Percentiles rank a stretch among this genome's conserved stretches.
Evolutionary conservation across 2,797 vertebrate genomes (phyloP).

Genomic region (Myotis vivesi): DNA sequence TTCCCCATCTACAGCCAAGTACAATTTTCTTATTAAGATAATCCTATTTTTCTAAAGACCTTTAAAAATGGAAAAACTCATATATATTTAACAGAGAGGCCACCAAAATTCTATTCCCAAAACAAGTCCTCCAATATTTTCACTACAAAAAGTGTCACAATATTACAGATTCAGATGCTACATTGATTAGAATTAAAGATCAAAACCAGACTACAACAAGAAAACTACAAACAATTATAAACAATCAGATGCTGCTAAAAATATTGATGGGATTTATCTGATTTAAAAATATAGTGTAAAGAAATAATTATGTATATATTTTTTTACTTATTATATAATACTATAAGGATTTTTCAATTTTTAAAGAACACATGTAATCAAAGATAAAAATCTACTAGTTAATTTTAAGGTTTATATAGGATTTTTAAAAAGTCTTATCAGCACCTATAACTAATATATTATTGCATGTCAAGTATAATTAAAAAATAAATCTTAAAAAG

Average conservation of each 20-base stretch:
- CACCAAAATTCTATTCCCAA: constrained; percentile 3
- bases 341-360: neutral
- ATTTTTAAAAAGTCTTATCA: neutral
- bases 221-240: neutral
- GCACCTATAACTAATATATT: neutral
- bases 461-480: neutral
- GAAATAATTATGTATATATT: neutral
- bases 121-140: neutral
- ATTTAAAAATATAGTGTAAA: constrained; percentile 5
- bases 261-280: neutral
- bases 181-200: neutral
- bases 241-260: neutral
- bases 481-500: neutral
- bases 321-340: neutral
- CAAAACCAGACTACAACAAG: neutral
- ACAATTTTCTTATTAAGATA: neutral
- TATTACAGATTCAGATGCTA: neutral
- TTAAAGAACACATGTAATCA: neutral
- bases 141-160: neutral
- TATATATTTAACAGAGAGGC: neutral
- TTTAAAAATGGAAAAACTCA: neutral
- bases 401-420: neutral
- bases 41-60: neutral
- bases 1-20: neutral
- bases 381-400: neutral